These are phyloP conservation scores for Lagria hirta DNA, from an alignment of 2,888 invertebrate species.

Conservation along the genomic window DNA sequence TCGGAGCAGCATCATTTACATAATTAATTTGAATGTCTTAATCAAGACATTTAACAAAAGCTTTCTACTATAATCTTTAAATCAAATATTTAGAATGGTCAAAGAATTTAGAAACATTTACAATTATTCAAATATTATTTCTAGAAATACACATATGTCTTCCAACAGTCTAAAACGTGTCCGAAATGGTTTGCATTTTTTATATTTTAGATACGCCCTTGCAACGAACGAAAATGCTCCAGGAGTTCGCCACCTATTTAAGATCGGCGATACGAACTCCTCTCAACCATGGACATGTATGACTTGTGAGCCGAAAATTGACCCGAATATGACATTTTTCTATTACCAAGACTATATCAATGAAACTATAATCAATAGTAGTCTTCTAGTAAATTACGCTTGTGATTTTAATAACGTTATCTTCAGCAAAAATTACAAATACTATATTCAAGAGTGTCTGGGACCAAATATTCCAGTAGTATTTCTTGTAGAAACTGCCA, in stretches of 20 bases:
- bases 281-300: conserved; percentile 60
- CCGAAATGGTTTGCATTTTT: too few relatives aligned
- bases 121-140: too few relatives aligned
- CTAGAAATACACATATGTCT: too few relatives aligned
- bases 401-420: conserved; percentile 65
- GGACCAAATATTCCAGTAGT: conserved; percentile 73
- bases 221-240: conserved; percentile 78
- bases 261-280: conserved; percentile 58
- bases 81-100: too few relatives aligned
- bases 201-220: conserved; percentile 76
- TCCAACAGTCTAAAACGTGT: conserved; percentile 56
- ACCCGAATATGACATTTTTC: conserved; percentile 44
- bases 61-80: too few relatives aligned
- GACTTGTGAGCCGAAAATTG: conserved; percentile 58
- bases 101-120: too few relatives aligned
- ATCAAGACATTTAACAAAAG: too few relatives aligned
- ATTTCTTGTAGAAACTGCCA: conserved; percentile 63
- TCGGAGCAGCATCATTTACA: too few relatives aligned
- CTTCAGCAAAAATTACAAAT: conserved; percentile 60
- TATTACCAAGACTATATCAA: conserved; percentile 53
- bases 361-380: conserved; percentile 54
- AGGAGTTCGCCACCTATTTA: conserved; percentile 79
- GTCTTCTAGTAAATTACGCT: conserved; percentile 47
- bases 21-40: too few relatives aligned
- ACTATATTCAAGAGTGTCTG: conserved; percentile 74